Evolutionary conservation across 2,888 invertebrate genomes (phyloP).

Genomic region (Psylliodes chrysocephalus): DNA sequence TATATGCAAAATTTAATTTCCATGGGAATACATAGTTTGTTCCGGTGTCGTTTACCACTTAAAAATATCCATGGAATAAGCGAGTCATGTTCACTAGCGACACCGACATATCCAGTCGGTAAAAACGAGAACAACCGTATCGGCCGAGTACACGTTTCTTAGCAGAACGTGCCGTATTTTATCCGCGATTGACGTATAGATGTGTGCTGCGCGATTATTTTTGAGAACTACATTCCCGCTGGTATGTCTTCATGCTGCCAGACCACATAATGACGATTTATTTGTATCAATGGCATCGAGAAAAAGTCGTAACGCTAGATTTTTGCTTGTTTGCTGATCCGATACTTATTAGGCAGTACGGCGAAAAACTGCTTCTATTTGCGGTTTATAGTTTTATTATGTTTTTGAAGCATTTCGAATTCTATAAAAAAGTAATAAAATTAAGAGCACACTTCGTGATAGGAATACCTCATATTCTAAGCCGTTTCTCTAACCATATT

Average conservation of each 20-base stretch:
- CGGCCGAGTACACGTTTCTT: constrained; percentile 57
- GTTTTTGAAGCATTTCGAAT: constrained; percentile 46
- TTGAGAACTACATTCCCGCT: constrained; percentile 61
- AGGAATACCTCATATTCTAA: too few relatives aligned
- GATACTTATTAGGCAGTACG: constrained; percentile 51
- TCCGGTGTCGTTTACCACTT: too few relatives aligned
- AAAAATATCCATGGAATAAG: constrained; percentile 33
- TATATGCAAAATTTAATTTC: too few relatives aligned
- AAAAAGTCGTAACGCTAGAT: constrained; percentile 55
- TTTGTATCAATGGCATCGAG: constrained; percentile 53
- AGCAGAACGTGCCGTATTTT: constrained; percentile 58
- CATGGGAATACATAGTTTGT: too few relatives aligned
- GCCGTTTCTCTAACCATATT: too few relatives aligned
- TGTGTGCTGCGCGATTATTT: constrained; percentile 60
- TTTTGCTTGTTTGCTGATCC: constrained; percentile 53
- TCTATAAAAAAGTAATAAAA: constrained; percentile 50
- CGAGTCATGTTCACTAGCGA: constrained; percentile 40
- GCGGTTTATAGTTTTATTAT: constrained; percentile 53
- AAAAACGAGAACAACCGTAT: constrained; percentile 57
- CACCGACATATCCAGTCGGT: constrained; percentile 52
- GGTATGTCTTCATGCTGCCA: constrained; percentile 60
- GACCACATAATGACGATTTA: constrained; percentile 60
- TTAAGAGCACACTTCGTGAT: constrained; percentile 39
- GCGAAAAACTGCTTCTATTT: constrained; percentile 45
- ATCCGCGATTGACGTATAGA: constrained; percentile 59